Evolutionary conservation across 2,888 invertebrate species (phyloP).

Genomic region (Drosophila melanosoma): DNA sequence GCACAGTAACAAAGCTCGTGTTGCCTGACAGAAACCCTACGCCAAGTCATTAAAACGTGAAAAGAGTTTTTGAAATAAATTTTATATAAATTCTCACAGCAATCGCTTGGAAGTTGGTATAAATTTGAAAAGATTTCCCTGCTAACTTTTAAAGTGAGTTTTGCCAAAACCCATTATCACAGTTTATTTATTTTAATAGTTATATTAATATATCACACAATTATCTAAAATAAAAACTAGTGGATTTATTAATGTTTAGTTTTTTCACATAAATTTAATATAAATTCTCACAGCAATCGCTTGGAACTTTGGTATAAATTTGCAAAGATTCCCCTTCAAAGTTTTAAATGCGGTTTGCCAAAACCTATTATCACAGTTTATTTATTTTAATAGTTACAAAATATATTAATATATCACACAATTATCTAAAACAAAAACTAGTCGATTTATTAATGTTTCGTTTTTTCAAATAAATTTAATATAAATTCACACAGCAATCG

Average conservation of each 20-base stretch:
- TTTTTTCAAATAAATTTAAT: too few species aligned
- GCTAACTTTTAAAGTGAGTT: not conserved
- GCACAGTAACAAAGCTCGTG: not conserved
- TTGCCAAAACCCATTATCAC: not conserved
- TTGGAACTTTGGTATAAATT: not conserved
- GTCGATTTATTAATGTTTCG: slow-evolving; percentile 23
- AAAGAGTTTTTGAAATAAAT: not conserved
- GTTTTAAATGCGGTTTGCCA: not conserved
- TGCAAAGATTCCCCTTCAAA: not conserved
- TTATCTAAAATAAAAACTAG: slow-evolving; percentile 9
- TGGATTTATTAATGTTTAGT: slow-evolving; percentile 19
- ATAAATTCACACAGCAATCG: not conserved
- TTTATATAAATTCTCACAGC: not conserved
- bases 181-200: not conserved
- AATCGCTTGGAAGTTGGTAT: not conserved
- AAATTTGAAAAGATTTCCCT: not conserved
- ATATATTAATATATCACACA: not conserved
- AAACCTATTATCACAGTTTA: not conserved
- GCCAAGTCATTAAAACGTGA: not conserved
- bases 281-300: not conserved
- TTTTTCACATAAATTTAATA: not conserved
- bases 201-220: not conserved
- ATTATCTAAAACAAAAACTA: slow-evolving; percentile 5
- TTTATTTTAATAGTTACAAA: not conserved
- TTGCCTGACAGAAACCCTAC: not conserved